Percentiles rank a stretch among this genome's conserved stretches.
Conservation (phyloP, 2,113 vertebrate genomes). For the Lathamus discolor region DNA sequence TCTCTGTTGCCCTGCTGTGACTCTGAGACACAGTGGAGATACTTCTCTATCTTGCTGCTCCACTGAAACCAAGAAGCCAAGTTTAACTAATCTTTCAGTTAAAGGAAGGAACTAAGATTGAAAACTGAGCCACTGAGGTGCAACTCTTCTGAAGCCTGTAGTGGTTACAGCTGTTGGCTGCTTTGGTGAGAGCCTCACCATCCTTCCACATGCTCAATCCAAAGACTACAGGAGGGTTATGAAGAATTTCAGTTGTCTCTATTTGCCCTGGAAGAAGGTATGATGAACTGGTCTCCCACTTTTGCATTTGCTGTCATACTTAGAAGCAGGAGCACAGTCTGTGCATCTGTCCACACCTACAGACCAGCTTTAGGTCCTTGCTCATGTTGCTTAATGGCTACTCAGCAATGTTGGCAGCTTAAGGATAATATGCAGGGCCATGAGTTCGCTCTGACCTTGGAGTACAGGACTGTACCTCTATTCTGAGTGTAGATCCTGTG, state of each 20-base stretch:
- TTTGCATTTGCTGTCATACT: not conserved
- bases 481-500: not conserved
- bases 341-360: not conserved
- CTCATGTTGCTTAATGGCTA: not conserved
- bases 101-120: not conserved
- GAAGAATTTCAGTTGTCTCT: not conserved
- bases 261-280: not conserved
- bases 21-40: not conserved
- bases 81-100: not conserved
- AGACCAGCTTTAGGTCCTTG: not conserved
- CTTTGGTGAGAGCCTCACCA: not conserved
- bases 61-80: not conserved
- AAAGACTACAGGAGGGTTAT: not conserved
- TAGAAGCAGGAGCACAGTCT: not conserved
- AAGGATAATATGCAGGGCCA: not conserved
- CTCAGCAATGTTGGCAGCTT: not conserved
- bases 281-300: not conserved
- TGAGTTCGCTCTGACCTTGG: not conserved
- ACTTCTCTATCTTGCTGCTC: not conserved
- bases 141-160: not conserved
- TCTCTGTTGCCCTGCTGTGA: not conserved
- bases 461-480: not conserved
- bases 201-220: not conserved
- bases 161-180: not conserved
- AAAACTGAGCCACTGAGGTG: not conserved